Conservation (phyloP, 2,797 vertebrate genomes). For the Poecilia wingei region DNA sequence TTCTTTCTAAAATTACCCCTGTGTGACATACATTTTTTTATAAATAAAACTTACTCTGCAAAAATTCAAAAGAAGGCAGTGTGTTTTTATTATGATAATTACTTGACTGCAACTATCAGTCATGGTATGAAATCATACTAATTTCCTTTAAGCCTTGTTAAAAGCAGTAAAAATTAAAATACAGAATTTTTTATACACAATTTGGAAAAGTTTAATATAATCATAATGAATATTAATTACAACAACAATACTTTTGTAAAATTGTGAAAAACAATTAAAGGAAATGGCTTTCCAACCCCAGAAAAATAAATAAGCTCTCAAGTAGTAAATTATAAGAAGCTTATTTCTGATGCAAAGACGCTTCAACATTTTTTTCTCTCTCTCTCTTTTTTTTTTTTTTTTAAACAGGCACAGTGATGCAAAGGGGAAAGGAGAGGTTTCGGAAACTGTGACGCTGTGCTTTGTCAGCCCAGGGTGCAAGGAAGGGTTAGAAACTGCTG, state of each 20-base stretch:
- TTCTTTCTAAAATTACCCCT: background rate
- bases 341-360: conserved; percentile 21
- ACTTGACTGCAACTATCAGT: background rate
- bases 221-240: background rate
- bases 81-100: background rate
- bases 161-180: background rate
- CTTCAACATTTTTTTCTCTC: conserved; percentile 13
- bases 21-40: background rate
- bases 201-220: background rate
- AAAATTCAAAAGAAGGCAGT: background rate
- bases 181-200: background rate
- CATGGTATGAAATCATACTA: background rate
- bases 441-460: conserved; percentile 76
- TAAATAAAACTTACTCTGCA: background rate
- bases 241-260: background rate
- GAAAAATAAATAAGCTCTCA: background rate
- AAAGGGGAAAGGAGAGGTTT: conserved; percentile 69
- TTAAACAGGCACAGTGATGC: conserved; percentile 56
- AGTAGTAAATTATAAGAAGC: conserved; percentile 3
- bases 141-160: background rate
- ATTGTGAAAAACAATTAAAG: too few relatives aligned
- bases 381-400: conserved; percentile 4
- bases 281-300: background rate
- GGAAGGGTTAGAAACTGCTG: conserved; percentile 57
- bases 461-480: conserved; percentile 66